These are phyloP conservation scores for Caenorhabditis remanei DNA, from an alignment of 1,140 invertebrate species.

Conservation along the genomic window DNA sequence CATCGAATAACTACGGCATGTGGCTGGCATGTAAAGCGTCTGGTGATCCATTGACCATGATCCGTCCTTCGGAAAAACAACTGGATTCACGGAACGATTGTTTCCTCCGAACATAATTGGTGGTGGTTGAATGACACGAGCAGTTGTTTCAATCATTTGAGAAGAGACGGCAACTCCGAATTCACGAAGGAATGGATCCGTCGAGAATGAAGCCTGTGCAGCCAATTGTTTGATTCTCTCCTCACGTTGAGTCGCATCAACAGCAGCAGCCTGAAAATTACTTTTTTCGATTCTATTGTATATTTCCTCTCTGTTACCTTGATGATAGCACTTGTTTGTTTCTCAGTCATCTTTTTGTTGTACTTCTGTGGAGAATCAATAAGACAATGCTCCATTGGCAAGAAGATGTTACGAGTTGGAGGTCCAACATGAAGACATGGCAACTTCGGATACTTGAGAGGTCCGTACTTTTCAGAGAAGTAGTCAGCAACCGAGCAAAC, in stretches of 20 bases:
- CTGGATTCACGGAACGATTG: constrained; percentile 57
- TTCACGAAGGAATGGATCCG: constrained; percentile 69
- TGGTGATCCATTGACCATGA: constrained; percentile 71
- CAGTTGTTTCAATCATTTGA: constrained; percentile 97
- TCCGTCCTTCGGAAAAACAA: constrained; percentile 70
- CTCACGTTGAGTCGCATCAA: constrained; percentile 73
- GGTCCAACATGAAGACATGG: constrained; percentile 77
- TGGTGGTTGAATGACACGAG: constrained; percentile 93
- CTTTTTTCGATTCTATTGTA: too few relatives aligned
- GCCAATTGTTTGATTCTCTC: constrained; percentile 65
- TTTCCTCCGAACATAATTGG: constrained; percentile 93
- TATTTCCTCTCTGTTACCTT: constrained; percentile 44
- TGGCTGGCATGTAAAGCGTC: constrained; percentile 69
- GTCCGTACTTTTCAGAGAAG: constrained; percentile 71
- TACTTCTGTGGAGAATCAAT: constrained; percentile 76
- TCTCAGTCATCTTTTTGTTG: constrained; percentile 71
- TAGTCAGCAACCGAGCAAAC: constrained; percentile 73
- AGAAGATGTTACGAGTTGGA: constrained; percentile 66
- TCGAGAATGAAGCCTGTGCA: constrained; percentile 63
- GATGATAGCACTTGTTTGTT: constrained; percentile 70
- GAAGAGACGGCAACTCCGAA: constrained; percentile 89
- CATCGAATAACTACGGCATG: constrained; percentile 66
- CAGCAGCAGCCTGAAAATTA: constrained; percentile 63
- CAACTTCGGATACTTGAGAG: constrained; percentile 72
- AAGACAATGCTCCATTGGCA: constrained; percentile 78